These are phyloP conservation scores for Zophobas atratus DNA, from an alignment of 1,140 invertebrate genomes.

Conservation along the genomic window DNA sequence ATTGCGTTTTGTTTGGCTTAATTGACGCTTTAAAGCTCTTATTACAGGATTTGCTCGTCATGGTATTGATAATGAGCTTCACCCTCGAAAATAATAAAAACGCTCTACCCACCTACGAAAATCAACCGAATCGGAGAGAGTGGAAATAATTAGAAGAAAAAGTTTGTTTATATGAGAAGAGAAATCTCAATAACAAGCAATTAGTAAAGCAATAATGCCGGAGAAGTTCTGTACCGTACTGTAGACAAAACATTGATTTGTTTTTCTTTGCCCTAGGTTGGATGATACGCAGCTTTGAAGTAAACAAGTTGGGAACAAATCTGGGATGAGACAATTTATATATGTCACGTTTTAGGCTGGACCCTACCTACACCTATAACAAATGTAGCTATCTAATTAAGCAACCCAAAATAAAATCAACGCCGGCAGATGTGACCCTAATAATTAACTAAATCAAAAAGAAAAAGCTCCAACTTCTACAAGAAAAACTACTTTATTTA, in stretches of 20 bases:
- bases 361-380: constrained; percentile 33
- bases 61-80: constrained; percentile 9
- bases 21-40: constrained; percentile 30
- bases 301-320: constrained; percentile 43
- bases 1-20: constrained; percentile 35
- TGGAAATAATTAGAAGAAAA: constrained; percentile 2
- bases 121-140: background rate
- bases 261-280: constrained; percentile 24
- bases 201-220: constrained; percentile 34
- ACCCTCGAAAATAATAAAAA: constrained; percentile 11
- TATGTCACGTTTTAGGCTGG: constrained; percentile 40
- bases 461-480: too few species aligned
- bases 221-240: constrained; percentile 22
- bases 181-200: constrained; percentile 27
- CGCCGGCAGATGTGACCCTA: constrained; percentile 16
- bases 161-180: constrained; percentile 11
- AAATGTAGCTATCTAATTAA: constrained; percentile 26
- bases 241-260: constrained; percentile 41
- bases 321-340: constrained; percentile 38
- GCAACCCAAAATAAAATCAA: constrained; percentile 23
- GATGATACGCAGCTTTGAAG: constrained; percentile 38
- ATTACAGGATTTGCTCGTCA: constrained; percentile 33
- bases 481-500: too few species aligned
- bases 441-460: constrained; percentile 31
- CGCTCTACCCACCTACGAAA: background rate